These are phyloP conservation scores for Hylomyscus alleni DNA, from an alignment of 2,797 vertebrate genomes.

Conservation along the genomic window DNA sequence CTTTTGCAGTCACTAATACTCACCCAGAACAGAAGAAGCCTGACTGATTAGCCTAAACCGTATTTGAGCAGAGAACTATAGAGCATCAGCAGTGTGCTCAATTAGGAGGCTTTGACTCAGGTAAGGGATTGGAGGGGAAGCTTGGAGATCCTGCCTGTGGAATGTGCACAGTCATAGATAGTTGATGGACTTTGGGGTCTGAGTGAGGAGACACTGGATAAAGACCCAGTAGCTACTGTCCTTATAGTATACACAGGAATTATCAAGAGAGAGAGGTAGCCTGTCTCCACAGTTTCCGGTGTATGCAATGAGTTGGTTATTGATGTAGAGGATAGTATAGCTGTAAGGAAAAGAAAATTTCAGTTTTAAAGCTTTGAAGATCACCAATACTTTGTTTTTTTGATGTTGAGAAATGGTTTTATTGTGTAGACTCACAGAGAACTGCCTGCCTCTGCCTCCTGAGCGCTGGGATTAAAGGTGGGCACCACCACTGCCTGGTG, in stretches of 20 bases:
- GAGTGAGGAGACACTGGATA: neutral
- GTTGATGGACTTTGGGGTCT: neutral
- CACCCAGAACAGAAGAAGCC: conserved; percentile 8
- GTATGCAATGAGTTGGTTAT: conserved; percentile 7
- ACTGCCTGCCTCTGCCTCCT: neutral
- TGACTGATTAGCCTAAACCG: neutral
- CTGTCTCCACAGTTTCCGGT: neutral
- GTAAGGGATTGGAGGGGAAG: neutral
- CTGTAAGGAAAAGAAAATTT: neutral
- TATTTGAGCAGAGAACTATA: neutral
- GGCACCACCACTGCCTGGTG: neutral
- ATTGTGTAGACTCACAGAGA: neutral
- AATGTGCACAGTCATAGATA: neutral
- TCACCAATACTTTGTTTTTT: neutral
- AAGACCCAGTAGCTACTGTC: neutral
- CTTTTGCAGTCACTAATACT: conserved; percentile 33
- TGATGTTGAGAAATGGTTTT: neutral
- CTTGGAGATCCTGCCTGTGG: neutral
- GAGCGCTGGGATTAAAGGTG: neutral
- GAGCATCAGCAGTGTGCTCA: neutral
- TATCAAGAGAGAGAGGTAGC: neutral
- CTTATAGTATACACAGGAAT: neutral
- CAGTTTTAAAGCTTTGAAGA: conserved; percentile 14
- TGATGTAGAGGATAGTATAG: neutral
- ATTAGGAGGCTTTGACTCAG: neutral